Evolutionary conservation across 2,797 vertebrate species (phyloP).

Genomic region (Lagocephalus sceleratus): DNA sequence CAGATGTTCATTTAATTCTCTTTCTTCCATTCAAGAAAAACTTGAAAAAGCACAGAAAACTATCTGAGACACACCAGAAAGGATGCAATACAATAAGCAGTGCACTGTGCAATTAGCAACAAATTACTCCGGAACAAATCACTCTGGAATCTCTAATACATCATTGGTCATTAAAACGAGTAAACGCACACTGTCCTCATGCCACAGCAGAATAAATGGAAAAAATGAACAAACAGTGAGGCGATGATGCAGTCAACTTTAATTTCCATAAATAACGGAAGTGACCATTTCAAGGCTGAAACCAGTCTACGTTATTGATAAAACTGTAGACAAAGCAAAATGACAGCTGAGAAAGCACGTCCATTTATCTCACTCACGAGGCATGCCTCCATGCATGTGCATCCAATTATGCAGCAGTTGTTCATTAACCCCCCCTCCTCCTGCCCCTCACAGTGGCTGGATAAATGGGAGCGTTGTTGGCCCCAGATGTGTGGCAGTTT

Average conservation of each 20-base stretch:
- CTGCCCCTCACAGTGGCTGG: constrained; percentile 19
- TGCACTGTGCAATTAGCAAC: background rate
- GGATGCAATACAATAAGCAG: constrained; percentile 7
- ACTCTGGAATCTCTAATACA: constrained; percentile 14
- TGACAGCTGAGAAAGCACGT: constrained; percentile 19
- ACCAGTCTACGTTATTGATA: constrained; percentile 10
- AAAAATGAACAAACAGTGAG: background rate
- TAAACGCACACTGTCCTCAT: background rate
- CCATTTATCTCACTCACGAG: constrained; percentile 37
- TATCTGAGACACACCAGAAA: constrained; percentile 14
- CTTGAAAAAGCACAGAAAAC: background rate
- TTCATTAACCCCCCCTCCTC: constrained; percentile 11
- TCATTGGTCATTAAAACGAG: background rate
- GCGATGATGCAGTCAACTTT: background rate
- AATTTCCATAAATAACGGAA: constrained; percentile 5
- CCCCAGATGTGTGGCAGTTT: constrained; percentile 56
- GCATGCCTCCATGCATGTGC: constrained; percentile 21
- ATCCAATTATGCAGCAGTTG: constrained; percentile 36
- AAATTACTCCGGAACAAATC: constrained; percentile 20
- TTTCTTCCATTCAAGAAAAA: background rate
- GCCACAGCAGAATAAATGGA: background rate
- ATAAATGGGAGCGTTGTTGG: constrained; percentile 17
- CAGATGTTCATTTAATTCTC: constrained; percentile 22
- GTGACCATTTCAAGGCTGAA: background rate
- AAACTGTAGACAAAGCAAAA: constrained; percentile 10